A percentile compares a stretch with the other conserved stretches of the same genome.
These are phyloP conservation scores for Chelon labrosus DNA, from an alignment of 2,797 vertebrate genomes.

Conservation along the genomic window DNA sequence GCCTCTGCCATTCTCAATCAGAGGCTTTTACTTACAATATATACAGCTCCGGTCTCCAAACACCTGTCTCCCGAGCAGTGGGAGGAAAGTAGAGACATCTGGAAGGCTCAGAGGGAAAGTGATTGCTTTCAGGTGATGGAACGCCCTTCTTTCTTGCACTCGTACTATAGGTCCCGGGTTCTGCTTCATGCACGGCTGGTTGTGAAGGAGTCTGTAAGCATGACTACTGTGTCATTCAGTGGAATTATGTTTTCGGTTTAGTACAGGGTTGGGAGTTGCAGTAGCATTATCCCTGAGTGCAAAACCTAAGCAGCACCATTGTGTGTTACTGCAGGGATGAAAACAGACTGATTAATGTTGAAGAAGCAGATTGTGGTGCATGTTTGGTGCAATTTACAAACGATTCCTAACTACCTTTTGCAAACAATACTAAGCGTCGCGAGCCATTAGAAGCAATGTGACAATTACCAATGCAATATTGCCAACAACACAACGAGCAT, in stretches of 20 bases:
- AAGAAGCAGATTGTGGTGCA: too few relatives aligned
- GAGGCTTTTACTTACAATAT: constrained; percentile 55
- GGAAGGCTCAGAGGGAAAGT: constrained; percentile 10
- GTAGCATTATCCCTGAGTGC: neutral
- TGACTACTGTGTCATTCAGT: neutral
- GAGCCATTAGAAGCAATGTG: too few relatives aligned
- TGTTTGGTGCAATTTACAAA: too few relatives aligned
- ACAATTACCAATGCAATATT: too few relatives aligned
- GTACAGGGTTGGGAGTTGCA: neutral
- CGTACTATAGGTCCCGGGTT: neutral
- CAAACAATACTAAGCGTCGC: too few relatives aligned
- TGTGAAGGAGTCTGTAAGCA: neutral
- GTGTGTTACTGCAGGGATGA: neutral
- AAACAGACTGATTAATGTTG: neutral
- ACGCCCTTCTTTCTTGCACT: neutral
- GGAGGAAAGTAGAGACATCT: constrained; percentile 32
- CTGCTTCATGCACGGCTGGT: constrained; percentile 1
- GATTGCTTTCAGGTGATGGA: constrained; percentile 19
- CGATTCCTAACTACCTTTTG: too few relatives aligned
- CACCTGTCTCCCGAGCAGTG: constrained; percentile 39
- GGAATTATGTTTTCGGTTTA: neutral
- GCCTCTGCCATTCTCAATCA: constrained; percentile 65
- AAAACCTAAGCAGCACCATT: too few relatives aligned
- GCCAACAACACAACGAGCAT: too few relatives aligned
- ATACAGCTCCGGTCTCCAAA: constrained; percentile 33